Evolutionary conservation across 2,888 invertebrate species (phyloP).

Genomic region (Thyatira batis): DNA sequence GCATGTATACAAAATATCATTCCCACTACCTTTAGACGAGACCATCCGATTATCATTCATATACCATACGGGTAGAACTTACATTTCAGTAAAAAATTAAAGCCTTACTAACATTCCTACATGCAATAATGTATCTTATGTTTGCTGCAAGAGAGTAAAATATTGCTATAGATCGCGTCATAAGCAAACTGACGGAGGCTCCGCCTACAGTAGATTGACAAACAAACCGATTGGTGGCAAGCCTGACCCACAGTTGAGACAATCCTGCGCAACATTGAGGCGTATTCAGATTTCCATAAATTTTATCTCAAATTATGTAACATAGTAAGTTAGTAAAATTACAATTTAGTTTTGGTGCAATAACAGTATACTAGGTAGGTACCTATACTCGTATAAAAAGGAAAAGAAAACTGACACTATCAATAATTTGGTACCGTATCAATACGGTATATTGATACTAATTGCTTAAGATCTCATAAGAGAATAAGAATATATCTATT

Average conservation of each 20-base stretch:
- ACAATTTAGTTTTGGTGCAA: neutral
- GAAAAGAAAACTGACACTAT: neutral
- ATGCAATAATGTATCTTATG: constrained; percentile 34
- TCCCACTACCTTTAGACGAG: constrained; percentile 44
- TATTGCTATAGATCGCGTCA: constrained; percentile 23
- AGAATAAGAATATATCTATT: neutral
- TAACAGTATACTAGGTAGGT: neutral
- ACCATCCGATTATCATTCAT: constrained; percentile 43
- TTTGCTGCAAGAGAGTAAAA: constrained; percentile 24
- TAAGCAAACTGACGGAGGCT: constrained; percentile 44
- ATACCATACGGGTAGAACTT: constrained; percentile 34
- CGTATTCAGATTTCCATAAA: constrained; percentile 50
- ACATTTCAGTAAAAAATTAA: constrained; percentile 31
- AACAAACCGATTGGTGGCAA: constrained; percentile 71
- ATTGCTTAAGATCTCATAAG: neutral
- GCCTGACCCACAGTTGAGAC: constrained; percentile 48
- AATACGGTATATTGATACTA: neutral
- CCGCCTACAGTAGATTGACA: constrained; percentile 69
- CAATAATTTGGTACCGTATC: neutral
- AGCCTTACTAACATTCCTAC: constrained; percentile 17
- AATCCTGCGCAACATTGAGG: constrained; percentile 73
- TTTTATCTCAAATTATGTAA: constrained; percentile 32
- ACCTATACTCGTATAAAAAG: neutral
- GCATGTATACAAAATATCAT: constrained; percentile 72
- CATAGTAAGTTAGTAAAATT: neutral